Conservation (phyloP, 1,140 invertebrate genomes). For the Procambarus clarkii region DNA sequence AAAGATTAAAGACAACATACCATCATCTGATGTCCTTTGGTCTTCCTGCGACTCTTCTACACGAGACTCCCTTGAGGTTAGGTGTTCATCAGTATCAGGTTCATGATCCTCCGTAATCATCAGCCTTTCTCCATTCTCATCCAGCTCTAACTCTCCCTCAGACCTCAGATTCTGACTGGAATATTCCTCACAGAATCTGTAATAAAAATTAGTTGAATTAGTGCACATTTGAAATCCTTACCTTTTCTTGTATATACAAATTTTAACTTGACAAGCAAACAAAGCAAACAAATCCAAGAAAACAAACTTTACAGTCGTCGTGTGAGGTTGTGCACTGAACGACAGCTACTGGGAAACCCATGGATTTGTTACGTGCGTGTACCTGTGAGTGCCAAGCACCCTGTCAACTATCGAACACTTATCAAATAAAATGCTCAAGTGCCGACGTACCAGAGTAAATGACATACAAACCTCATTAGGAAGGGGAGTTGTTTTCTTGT, state of each 20-base stretch:
- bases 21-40: not conserved
- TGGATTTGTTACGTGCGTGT: too few species aligned
- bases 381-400: too few species aligned
- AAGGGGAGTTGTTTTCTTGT: not conserved
- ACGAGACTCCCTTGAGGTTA: not conserved
- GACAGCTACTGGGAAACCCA: too few species aligned
- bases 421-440: too few species aligned
- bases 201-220: not conserved
- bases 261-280: too few species aligned
- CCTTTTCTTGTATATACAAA: too few species aligned
- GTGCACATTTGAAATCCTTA: not conserved
- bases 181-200: not conserved
- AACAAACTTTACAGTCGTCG: too few species aligned
- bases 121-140: slow-evolving; percentile 1
- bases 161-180: not conserved
- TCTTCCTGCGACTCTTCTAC: not conserved
- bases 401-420: too few species aligned
- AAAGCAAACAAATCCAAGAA: too few species aligned
- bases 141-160: not conserved
- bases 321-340: too few species aligned
- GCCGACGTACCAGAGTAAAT: too few species aligned
- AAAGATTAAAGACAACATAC: not conserved
- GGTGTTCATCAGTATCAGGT: not conserved
- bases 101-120: not conserved
- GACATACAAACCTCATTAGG: not conserved